phyloP scores from a whole-genome alignment of 2,797 vertebrate genomes.

The Champsocephalus esox region DNA sequence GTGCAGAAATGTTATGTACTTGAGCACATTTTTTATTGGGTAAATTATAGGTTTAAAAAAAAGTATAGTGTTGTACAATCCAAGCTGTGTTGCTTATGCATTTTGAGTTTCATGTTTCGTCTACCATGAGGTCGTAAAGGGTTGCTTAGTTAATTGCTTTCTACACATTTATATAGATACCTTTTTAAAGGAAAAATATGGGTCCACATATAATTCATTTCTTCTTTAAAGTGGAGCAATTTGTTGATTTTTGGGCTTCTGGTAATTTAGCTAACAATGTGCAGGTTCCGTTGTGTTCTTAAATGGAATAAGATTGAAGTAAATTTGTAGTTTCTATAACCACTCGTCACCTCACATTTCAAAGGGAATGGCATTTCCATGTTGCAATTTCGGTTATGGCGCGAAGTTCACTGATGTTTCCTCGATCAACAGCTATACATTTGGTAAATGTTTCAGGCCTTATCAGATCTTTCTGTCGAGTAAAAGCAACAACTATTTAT shows the following conservation, averaged over 20 bases:
- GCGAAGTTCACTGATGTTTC: slow-evolving; percentile 54
- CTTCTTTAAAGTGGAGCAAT: slow-evolving; percentile 1
- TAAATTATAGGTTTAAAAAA: slow-evolving; percentile 20
- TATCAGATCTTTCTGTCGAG: slow-evolving; percentile 69
- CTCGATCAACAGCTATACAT: slow-evolving; percentile 40
- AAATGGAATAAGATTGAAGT: slow-evolving; percentile 41
- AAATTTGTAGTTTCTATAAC: slow-evolving; percentile 39
- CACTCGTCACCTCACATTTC: slow-evolving; percentile 32
- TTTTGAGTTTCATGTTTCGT: slow-evolving; percentile 17
- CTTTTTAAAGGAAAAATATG: slow-evolving; percentile 14
- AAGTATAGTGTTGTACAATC: background rate
- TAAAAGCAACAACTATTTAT: slow-evolving; percentile 80
- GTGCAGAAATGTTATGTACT: slow-evolving; percentile 31
- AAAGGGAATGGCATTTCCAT: slow-evolving; percentile 19
- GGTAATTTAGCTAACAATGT: slow-evolving; percentile 13
- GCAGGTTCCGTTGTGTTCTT: slow-evolving; percentile 14
- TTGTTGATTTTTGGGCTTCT: slow-evolving; percentile 1
- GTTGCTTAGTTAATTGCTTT: slow-evolving; percentile 13
- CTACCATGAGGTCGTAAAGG: slow-evolving; percentile 22
- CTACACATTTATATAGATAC: slow-evolving; percentile 29
- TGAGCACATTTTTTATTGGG: slow-evolving; percentile 36
- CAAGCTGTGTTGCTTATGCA: background rate
- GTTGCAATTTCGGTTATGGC: slow-evolving; percentile 33
- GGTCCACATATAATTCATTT: background rate
- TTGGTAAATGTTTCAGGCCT: slow-evolving; percentile 59